Conservation (phyloP, 2,797 vertebrate species). For the Platyrinchus mystaceus region DNA sequence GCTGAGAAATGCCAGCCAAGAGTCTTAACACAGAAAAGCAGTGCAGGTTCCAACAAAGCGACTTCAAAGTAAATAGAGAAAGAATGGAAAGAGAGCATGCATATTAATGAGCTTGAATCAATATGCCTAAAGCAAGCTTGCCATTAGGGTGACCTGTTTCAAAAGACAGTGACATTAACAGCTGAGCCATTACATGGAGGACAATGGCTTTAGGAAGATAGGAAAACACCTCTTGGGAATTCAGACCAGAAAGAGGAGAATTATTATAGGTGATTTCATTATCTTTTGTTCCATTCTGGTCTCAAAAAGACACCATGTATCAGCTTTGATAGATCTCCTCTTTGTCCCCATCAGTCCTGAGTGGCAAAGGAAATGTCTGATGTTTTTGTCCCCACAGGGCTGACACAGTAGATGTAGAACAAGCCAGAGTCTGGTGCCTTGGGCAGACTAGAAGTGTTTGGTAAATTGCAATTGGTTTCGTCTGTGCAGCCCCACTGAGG, state of each 20-base stretch:
- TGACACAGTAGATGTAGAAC: neutral
- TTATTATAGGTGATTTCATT: slow-evolving; percentile 28
- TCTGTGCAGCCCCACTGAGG: neutral
- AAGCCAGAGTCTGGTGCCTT: neutral
- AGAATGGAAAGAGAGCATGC: slow-evolving; percentile 29
- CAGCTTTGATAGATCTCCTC: neutral
- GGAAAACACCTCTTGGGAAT: slow-evolving; percentile 42
- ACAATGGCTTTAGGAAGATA: neutral
- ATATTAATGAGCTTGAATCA: slow-evolving; percentile 58
- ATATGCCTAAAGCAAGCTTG: slow-evolving; percentile 34
- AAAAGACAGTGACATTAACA: slow-evolving; percentile 49
- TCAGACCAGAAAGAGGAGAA: slow-evolving; percentile 31
- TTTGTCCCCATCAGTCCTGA: neutral
- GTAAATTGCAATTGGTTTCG: neutral
- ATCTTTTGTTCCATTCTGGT: neutral
- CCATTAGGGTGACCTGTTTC: slow-evolving; percentile 52
- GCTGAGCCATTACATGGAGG: neutral
- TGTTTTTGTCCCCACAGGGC: neutral
- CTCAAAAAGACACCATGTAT: neutral
- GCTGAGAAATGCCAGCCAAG: slow-evolving; percentile 53
- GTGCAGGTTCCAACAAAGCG: slow-evolving; percentile 20
- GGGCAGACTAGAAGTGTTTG: neutral
- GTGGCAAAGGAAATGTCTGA: neutral
- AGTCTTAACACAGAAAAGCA: slow-evolving; percentile 28
- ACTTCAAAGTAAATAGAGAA: slow-evolving; percentile 64